Percentiles rank a stretch among this genome's conserved stretches.
Conservation (phyloP, 1,140 invertebrate genomes). For the Elymnias hypermnestra region DNA sequence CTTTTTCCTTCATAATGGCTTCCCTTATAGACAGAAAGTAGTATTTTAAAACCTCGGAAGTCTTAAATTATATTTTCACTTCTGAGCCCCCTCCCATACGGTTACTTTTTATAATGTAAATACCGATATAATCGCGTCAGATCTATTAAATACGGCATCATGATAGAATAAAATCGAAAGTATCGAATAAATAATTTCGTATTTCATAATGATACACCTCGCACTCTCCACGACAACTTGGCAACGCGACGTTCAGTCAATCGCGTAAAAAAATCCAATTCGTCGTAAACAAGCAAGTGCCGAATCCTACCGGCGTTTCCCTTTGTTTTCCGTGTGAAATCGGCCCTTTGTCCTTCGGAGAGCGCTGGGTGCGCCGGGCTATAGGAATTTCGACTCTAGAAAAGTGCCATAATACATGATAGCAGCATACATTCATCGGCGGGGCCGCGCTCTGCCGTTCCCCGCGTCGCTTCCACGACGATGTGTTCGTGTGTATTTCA, state of each 20-base stretch:
- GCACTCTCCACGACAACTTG: constrained; percentile 55
- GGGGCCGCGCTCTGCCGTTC: constrained; percentile 47
- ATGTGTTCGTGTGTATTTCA: constrained; percentile 54
- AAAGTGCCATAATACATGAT: constrained; percentile 70
- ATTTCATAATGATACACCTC: constrained; percentile 57
- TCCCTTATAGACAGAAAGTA: constrained; percentile 14
- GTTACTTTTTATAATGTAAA: constrained; percentile 19
- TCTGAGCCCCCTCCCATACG: constrained; percentile 30
- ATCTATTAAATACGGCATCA: too few relatives aligned
- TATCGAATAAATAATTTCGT: constrained; percentile 8
- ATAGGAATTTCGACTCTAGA: constrained; percentile 73
- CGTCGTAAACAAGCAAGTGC: constrained; percentile 43
- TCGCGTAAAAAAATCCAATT: constrained; percentile 42
- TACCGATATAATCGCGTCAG: constrained; percentile 2
- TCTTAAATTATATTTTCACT: constrained; percentile 21
- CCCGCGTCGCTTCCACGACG: constrained; percentile 58
- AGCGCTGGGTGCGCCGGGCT: constrained; percentile 60
- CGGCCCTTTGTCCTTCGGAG: constrained; percentile 68
- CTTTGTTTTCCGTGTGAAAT: constrained; percentile 69
- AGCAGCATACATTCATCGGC: constrained; percentile 62
- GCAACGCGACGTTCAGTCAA: constrained; percentile 54
- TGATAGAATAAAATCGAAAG: constrained; percentile 10
- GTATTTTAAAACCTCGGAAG: constrained; percentile 28
- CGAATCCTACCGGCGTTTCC: constrained; percentile 53
- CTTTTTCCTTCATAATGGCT: constrained; percentile 26